Percentiles rank a stretch among this genome's conserved stretches.
Conservation (phyloP, 2,113 vertebrate species). For the Callaeas wilsoni region DNA sequence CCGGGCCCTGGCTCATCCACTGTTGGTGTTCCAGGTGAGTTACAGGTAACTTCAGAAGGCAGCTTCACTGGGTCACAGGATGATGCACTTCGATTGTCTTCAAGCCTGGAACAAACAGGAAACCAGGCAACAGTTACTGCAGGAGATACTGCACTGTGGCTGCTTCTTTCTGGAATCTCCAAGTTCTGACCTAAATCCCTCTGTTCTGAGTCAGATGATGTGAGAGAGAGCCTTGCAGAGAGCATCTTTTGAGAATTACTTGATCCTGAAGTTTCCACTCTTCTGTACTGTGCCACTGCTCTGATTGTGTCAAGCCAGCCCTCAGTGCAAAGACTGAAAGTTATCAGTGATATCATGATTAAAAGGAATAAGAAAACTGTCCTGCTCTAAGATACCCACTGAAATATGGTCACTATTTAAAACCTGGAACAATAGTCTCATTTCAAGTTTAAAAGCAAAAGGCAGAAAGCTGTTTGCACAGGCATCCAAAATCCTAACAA, state of each 20-base stretch:
- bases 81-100: neutral
- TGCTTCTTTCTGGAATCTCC: neutral
- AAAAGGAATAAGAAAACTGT: neutral
- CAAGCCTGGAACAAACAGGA: neutral
- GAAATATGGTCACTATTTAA: neutral
- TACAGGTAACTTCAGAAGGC: neutral
- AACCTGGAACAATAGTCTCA: neutral
- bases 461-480: neutral
- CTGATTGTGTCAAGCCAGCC: neutral
- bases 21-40: conserved; percentile 20
- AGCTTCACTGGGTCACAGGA: neutral
- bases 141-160: neutral
- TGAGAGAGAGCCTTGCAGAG: neutral
- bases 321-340: conserved; percentile 7
- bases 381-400: neutral
- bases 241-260: neutral
- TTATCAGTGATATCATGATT: neutral
- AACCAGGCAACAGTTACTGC: neutral
- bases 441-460: neutral
- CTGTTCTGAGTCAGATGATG: neutral
- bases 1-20: neutral
- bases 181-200: neutral
- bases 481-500: neutral
- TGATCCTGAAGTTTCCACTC: neutral
- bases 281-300: neutral